Evolutionary conservation across 2,113 vertebrate species (phyloP).

Genomic region (Hystrix cristata): DNA sequence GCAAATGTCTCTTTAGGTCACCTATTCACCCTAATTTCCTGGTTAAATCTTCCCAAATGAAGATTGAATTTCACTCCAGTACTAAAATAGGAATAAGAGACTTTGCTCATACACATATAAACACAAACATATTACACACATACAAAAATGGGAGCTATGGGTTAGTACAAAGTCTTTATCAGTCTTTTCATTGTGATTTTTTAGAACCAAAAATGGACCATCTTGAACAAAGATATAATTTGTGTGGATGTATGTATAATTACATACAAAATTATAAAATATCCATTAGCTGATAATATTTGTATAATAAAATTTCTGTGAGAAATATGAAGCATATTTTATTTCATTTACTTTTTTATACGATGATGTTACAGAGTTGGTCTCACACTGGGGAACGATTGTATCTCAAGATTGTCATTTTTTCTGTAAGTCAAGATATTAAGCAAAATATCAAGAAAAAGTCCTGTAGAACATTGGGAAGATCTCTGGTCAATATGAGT

Average conservation of each 20-base stretch:
- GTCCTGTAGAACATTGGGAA: background rate
- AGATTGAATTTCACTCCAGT: background rate
- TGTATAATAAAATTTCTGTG: background rate
- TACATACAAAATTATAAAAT: background rate
- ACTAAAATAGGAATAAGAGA: background rate
- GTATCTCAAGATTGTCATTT: background rate
- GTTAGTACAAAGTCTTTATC: background rate
- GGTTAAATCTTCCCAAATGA: background rate
- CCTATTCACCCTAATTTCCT: background rate
- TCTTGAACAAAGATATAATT: background rate
- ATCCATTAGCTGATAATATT: background rate
- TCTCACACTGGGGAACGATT: background rate
- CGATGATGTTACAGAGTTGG: background rate
- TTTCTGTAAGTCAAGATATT: background rate
- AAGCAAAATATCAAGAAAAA: background rate
- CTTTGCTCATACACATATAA: background rate
- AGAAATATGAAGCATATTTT: background rate
- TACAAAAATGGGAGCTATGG: background rate
- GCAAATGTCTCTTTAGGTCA: background rate
- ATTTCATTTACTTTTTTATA: background rate
- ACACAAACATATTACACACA: background rate
- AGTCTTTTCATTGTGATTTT: background rate
- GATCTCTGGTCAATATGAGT: background rate
- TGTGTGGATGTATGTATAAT: background rate
- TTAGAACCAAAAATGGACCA: background rate